Evolutionary conservation across 2,888 invertebrate genomes (phyloP).

Genomic region (Dynastes maya): DNA sequence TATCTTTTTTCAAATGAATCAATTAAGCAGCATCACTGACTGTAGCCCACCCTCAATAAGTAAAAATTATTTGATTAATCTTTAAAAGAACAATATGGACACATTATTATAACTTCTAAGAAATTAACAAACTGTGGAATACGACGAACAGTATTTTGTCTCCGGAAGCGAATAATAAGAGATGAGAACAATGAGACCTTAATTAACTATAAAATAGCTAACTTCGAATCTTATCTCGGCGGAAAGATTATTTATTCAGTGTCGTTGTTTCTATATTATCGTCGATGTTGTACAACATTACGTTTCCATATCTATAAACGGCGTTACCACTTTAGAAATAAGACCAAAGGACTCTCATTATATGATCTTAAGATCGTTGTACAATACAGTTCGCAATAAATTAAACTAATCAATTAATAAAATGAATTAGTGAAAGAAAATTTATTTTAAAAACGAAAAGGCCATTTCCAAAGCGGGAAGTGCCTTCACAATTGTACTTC

Average conservation of each 20-base stretch:
- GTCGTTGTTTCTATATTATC: background rate
- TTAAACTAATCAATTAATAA: no score
- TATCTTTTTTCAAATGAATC: no score
- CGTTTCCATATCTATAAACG: no score
- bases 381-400: no score
- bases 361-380: no score
- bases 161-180: background rate
- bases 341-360: no score
- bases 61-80: background rate
- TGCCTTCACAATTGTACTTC: no score
- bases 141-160: background rate
- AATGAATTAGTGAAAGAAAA: no score
- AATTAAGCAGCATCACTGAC: no score
- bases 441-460: no score
- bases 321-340: no score
- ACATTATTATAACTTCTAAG: slow-evolving; percentile 1
- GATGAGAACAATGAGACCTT: slow-evolving; percentile 34
- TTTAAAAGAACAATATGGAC: background rate
- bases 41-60: background rate
- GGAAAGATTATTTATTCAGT: slow-evolving; percentile 2
- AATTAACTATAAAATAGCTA: slow-evolving; percentile 36
- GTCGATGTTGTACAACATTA: background rate
- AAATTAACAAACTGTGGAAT: background rate
- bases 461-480: no score
- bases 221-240: slow-evolving; percentile 1